Conservation (phyloP, 2,888 invertebrate genomes). For the Archips crataeganus region DNA sequence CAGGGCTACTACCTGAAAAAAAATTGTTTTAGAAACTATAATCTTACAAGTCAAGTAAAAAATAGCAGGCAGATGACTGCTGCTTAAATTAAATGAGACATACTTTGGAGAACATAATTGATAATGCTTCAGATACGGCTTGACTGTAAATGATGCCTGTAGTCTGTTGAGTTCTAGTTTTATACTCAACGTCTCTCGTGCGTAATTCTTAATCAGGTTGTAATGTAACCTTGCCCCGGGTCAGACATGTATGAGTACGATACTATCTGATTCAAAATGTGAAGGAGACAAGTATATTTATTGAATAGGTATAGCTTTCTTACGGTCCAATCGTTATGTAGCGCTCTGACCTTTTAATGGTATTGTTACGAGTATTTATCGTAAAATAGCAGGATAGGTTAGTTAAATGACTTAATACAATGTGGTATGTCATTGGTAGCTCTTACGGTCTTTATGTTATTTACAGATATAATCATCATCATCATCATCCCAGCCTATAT, state of each 20-base stretch:
- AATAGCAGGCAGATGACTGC: not conserved
- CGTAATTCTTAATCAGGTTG: conserved; percentile 17
- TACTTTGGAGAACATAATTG: conserved; percentile 25
- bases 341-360: conserved; percentile 12
- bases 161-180: conserved; percentile 5
- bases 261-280: conserved; percentile 35
- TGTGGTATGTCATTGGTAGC: too few species aligned
- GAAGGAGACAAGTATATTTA: conserved; percentile 14
- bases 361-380: not conserved
- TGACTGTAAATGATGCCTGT: conserved; percentile 5
- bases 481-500: too few species aligned
- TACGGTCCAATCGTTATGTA: not conserved
- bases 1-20: conserved; percentile 48
- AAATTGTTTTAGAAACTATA: not conserved
- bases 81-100: not conserved
- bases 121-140: conserved; percentile 7
- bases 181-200: conserved; percentile 13
- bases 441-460: too few species aligned
- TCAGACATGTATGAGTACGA: conserved; percentile 30
- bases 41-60: not conserved
- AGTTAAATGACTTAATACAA: too few species aligned
- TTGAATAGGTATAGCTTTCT: not conserved
- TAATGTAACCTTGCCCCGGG: conserved; percentile 11
- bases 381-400: too few species aligned
- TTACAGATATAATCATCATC: too few species aligned